Conservation (phyloP, 2,888 invertebrate genomes). For the Griposia aprilina region DNA sequence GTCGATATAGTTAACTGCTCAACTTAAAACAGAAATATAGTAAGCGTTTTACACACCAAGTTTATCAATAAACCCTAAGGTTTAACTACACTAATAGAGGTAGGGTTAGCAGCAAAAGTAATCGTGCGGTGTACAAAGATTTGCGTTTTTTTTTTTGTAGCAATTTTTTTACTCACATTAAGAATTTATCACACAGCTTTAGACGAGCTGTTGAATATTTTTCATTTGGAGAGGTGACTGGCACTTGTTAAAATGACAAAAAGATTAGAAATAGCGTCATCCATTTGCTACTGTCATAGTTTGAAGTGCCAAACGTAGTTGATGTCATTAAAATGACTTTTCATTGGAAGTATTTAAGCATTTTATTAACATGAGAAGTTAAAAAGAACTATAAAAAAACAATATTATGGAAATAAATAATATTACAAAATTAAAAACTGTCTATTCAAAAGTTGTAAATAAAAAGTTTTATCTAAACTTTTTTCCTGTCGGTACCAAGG, state of each 20-base stretch:
- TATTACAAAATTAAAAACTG: not conserved
- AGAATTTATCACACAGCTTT: not conserved
- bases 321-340: not conserved
- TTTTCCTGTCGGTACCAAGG: slow-evolving; percentile 43
- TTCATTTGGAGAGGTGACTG: not conserved
- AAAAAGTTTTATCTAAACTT: not conserved
- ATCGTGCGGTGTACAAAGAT: not conserved
- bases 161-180: no score
- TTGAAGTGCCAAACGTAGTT: not conserved
- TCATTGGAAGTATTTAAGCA: not conserved
- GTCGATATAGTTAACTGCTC: slow-evolving; percentile 37
- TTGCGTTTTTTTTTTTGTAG: not conserved
- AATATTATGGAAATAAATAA: not conserved
- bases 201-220: not conserved
- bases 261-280: not conserved
- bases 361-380: not conserved
- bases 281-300: not conserved
- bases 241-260: not conserved
- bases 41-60: slow-evolving; percentile 42
- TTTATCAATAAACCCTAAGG: slow-evolving; percentile 44
- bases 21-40: slow-evolving; percentile 45
- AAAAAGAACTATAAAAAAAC: not conserved
- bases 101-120: slow-evolving; percentile 12
- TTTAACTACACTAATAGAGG: slow-evolving; percentile 27
- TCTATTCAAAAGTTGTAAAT: not conserved